phyloP scores from a whole-genome alignment of 2,113 vertebrate genomes.

The Saiga tatarica region DNA sequence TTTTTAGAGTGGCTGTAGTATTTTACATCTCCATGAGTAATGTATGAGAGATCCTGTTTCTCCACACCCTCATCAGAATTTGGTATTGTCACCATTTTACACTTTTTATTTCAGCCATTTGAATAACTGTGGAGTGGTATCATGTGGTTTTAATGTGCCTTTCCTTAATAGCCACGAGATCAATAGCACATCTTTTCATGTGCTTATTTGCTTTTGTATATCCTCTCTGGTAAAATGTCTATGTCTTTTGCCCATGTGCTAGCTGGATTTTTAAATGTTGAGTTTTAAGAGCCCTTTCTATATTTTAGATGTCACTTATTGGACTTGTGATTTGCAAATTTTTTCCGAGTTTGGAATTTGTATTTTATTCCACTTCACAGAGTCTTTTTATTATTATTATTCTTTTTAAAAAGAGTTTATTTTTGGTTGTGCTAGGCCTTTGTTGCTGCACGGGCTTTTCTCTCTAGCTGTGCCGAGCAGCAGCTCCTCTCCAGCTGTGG shows the following conservation, averaged over 20 bases:
- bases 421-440: background rate
- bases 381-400: accelerated
- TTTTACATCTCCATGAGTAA: background rate
- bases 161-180: background rate
- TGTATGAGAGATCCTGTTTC: background rate
- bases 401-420: background rate
- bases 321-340: background rate
- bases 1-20: background rate
- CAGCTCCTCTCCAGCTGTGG: background rate
- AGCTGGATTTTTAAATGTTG: background rate
- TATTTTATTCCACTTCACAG: background rate
- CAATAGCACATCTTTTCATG: background rate
- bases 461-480: background rate
- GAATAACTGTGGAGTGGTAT: background rate
- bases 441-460: background rate
- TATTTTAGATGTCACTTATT: background rate
- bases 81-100: background rate
- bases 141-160: background rate
- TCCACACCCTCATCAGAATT: background rate
- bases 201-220: background rate
- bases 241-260: background rate
- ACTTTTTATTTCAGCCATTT: background rate
- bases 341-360: background rate
- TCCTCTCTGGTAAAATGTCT: background rate
- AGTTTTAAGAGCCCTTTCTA: background rate